Base-by-base conservation (phyloP, 2,113 vertebrate genomes). In the Anguilla japonica region DNA sequence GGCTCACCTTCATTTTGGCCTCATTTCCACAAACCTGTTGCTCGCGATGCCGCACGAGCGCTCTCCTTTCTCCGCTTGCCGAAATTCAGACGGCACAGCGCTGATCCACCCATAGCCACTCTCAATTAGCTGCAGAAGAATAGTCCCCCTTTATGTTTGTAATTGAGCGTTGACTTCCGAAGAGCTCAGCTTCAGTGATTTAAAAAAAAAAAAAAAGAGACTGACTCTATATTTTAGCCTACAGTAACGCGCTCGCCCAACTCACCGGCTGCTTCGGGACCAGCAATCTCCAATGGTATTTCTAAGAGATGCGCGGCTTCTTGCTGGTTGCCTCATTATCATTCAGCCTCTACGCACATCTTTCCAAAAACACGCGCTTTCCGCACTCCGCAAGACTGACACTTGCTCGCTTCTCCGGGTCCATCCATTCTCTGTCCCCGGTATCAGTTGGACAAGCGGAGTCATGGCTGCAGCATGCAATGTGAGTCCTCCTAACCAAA, bases 351-450 rank as follows among this genome's bases (percentile, higher is more conserved):
- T 93, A 92, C 26, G 26, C n/a, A n/a, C 91, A 87, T 93, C 92
- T 91, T 91, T 90, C 92, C 91, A 88, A 90, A 89, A 91, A 91
- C 91, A 90, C 81, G 91, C 92, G 87, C 90, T 87, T 93, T 92
- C 92, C 93, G 92, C 92, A 93, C 94, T 92, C 92, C 93, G 92
- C 92, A 93, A 94, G 90, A 92, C 92, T 94, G 94, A 93, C 93
- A 94, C 93, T 94, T 94, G 94, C 94, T 94, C 94, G 91, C 93
- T 91, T 91, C 91, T 91, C 90, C 91, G 91, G 91, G 91, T 90
- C 93, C 88, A 90, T 91, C 89, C 89, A 90, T 90, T 88, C 86
- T 91, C 91, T 86, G 85, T 93, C 92, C 92, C 91, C 6, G 71
- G n/a, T n/a, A 6, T 13, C n/a, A 75, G 6, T 75, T 26, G 71